Evolutionary conservation across 2,797 vertebrate species (phyloP), one percentile per base, ranked within the genome.

Genomic region (Liparis tanakae): DNA sequence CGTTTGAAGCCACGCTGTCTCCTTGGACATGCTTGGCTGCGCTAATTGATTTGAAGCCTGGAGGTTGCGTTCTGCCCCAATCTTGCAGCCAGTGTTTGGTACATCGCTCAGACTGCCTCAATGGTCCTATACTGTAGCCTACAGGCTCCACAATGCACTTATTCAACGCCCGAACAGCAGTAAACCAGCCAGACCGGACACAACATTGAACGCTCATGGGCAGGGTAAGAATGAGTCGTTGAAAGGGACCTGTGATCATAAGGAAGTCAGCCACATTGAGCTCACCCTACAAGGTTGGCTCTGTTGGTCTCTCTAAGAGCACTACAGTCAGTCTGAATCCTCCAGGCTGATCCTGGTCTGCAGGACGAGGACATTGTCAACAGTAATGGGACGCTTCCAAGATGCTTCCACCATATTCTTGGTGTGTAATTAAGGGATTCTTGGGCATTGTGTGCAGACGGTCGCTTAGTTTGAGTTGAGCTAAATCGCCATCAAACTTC

Each of bases 141-240:
- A 4, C 60, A 83, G 80, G 74, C 78, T 86, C 56, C 71, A 70
- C 55, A 82, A 75, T 69, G 30, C 69, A 86, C 50, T 72, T 81
- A 41, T 53, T 70, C 12, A 80, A 54, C 63, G 46, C 7, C 72
- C 46, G 62, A 79, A 53, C 30, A 68, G 72, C 76, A 79, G 83
- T 76, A 84, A 83, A 73, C 63, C 59, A 66, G 70, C 74, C 81
- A 79, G 73, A 85, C 74, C 76, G 73, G 78, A 87, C 77, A 70
- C 83, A 82, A 82, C 64, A 80, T 73, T 79, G 59, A 74, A 72
- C 70, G 56, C 54, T 78, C 15, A 41, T 53, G 34, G 67, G 70
- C 5, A n/a, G 62, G 59, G 57, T 78, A 81, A 77, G 57, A 85
- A 88, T 77, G 78, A 85, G 58, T 79, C 89, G 81, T 74, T 89